Base-by-base conservation (phyloP, 2,113 vertebrate genomes). In the Lontra canadensis region DNA sequence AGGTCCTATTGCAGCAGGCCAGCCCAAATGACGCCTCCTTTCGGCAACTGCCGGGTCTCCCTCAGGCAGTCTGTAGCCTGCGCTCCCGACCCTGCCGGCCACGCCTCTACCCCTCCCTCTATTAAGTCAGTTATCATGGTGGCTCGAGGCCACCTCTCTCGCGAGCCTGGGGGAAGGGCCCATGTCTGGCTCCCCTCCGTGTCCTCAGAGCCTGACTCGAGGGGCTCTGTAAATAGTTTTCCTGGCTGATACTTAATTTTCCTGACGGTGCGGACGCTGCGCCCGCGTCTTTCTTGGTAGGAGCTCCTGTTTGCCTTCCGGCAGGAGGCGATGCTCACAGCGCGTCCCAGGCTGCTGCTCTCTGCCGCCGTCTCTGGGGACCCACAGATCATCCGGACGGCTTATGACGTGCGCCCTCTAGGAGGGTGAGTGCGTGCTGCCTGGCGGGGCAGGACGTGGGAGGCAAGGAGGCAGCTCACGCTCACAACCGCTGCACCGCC, bases 271-370 rank as follows among this genome's bases (percentile, higher is more conserved):
- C 39, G 52, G 20, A 21, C 34, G 81, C n/a, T 55, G 57, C 1
- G 0, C 34, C 18, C n/a, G 63, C 87, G 36, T 96, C 49, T 90
- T 79, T 86, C 12, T 14, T 90, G 97, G 34, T 92, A 99, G 99
- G 99, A 99, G 98, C 98, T 99, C 57, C 31, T 98, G 83, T 87
- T 74, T 21, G 93, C 97, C 59, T 98, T 97, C 78, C 65, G 47
- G 65, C 71, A 73, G 36, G 96, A 98, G 88, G 93, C 93, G 0
- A 26, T 11, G 17, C 20, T 67, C 23, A 91, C 59, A 14, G 2
- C 4, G 34, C 39, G 47, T 0, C 91, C 95, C 0, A 78, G 71
- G 73, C 65, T 97, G 57, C 95, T 97, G 71, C 81, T 98, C 20
- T 97, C 96, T 0, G 98, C 97, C 4, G 95, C 97, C 1, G 88